Base-by-base conservation (phyloP, 2,113 vertebrate species). In the Empidonax alnorum region DNA sequence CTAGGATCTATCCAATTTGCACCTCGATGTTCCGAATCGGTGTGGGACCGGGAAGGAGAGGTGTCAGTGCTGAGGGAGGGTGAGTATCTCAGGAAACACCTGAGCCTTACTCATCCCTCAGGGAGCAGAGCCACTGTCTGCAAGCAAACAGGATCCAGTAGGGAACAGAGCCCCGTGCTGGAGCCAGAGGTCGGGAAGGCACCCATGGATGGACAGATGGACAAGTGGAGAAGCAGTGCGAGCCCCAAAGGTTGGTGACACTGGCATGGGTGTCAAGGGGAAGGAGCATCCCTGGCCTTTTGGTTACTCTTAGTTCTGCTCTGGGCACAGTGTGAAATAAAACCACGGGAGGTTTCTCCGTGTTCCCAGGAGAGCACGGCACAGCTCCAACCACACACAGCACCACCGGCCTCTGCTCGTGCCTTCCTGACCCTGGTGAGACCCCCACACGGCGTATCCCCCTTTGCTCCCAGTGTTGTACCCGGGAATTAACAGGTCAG, bases 1-100 rank as follows among this genome's bases (percentile, higher is more conserved):
- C 41, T 4, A 46, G 52, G 21, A 80, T 15, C 37, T 12, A 17
- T 1, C 31, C 1, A 3, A n/a, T 0, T 3, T 7, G 35, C 74
- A 72, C 27, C 89, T 67, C 3, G 1, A 10, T 20, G 6, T 4
- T 44, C 33, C 31, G 33, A 6, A 33, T 6, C 2, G 12, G 21
- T 1, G 22, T 0, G 46, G 49, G 39, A 4, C 42, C 6, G 20
- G 3, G 5, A 35, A 13, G 22, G 55, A 58, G 50, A 49, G 35
- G 6, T 30, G 33, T 44, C 17, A 6, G 49, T 9, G 44, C 33
- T 46, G 74, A 47, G 33, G 52, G 42, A 75, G 61, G 5, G 2
- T 2, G 24, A 68, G 35, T 5, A 62, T 35, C 11, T 66, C 44
- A 46, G 77, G 42, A 33, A 80, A 50, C 28, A 28, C 1, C 46